Percentiles rank a stretch among this genome's conserved stretches.
Conservation (phyloP, 1,140 invertebrate genomes). For the Penaeus japonicus region DNA sequence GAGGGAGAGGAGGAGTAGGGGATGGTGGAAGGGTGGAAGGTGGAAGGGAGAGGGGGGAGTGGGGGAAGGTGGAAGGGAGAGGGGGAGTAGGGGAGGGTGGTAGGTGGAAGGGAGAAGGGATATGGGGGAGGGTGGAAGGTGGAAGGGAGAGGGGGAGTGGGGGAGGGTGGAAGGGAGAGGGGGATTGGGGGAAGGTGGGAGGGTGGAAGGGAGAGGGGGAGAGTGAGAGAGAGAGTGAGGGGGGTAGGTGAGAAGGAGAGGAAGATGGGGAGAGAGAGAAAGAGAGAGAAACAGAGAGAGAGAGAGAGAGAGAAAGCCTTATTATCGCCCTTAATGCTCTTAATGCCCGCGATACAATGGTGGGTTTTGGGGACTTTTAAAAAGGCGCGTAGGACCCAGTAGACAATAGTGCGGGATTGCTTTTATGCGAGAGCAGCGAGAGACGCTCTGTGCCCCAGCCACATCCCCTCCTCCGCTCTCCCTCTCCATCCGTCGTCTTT, state of each 20-base stretch:
- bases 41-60: too few species aligned
- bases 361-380: background rate
- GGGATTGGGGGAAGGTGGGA: background rate
- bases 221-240: too few species aligned
- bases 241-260: background rate
- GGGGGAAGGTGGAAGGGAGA: too few species aligned
- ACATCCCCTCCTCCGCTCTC: background rate
- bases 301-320: background rate
- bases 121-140: background rate
- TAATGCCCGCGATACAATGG: background rate
- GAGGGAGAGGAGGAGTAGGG: too few species aligned
- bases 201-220: too few species aligned
- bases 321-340: background rate
- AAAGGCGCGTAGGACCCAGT: background rate
- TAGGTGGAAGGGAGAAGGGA: too few species aligned
- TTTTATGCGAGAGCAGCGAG: too few species aligned
- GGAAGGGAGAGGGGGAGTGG: background rate
- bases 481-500: background rate
- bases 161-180: background rate
- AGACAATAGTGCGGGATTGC: too few species aligned
- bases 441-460: too few species aligned
- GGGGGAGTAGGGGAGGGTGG: too few species aligned
- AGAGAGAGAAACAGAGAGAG: conserved; percentile 17
- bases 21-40: too few species aligned
- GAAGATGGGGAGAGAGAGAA: background rate